These are phyloP conservation scores for Drosophila navojoa DNA, from an alignment of 1,140 invertebrate genomes.

Conservation along the genomic window DNA sequence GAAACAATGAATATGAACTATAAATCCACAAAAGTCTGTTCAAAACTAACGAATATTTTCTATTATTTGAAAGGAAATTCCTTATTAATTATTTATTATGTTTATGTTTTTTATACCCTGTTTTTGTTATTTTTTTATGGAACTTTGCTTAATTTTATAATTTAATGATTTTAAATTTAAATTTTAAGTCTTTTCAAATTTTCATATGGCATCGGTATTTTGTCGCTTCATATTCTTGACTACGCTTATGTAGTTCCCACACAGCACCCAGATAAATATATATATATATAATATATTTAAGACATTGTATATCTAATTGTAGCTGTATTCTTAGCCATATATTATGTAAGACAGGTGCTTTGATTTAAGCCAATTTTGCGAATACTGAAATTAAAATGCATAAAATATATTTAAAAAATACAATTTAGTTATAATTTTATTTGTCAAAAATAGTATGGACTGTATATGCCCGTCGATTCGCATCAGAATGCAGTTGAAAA, in stretches of 20 bases:
- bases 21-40: background rate
- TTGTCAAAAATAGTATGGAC: too few relatives aligned
- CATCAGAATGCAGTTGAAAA: too few relatives aligned
- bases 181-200: background rate
- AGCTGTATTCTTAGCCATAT: conserved; percentile 44
- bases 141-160: too few relatives aligned
- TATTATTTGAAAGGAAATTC: too few relatives aligned
- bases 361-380: conserved; percentile 77
- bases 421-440: too few relatives aligned
- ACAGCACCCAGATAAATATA: conserved; percentile 48
- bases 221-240: conserved; percentile 8
- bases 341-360: conserved; percentile 73
- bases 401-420: conserved; percentile 40
- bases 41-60: background rate
- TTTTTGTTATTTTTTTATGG: too few relatives aligned
- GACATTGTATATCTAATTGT: conserved; percentile 41
- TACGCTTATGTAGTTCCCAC: conserved; percentile 24
- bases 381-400: conserved; percentile 58
- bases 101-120: too few relatives aligned
- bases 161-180: too few relatives aligned
- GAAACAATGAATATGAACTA: conserved; percentile 20
- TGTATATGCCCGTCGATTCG: too few relatives aligned
- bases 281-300: conserved; percentile 27
- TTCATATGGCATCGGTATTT: background rate
- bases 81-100: too few relatives aligned